These are phyloP conservation scores for Ormyrus labotus DNA, from an alignment of 2,888 invertebrate species.

Conservation along the genomic window DNA sequence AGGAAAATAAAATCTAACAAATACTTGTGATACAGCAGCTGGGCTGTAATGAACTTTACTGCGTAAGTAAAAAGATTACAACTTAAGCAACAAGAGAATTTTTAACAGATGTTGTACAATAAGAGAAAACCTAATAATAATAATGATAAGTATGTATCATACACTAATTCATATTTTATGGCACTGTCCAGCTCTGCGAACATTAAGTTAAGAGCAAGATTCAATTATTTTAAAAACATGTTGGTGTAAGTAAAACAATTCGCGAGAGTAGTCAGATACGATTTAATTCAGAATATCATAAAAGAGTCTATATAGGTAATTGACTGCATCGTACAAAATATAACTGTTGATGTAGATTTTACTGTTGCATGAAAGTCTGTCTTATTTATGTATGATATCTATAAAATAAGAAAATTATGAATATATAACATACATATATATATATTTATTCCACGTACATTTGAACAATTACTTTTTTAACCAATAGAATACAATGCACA, in stretches of 20 bases:
- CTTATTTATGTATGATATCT: constrained; percentile 36
- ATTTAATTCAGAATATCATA: constrained; percentile 2
- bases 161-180: constrained; percentile 14
- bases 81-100: constrained; percentile 27
- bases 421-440: background rate
- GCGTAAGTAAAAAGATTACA: constrained; percentile 28
- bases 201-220: constrained; percentile 1
- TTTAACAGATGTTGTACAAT: constrained; percentile 27
- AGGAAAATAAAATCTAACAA: constrained; percentile 38
- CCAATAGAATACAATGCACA: constrained; percentile 19
- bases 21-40: constrained; percentile 44
- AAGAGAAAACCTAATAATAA: constrained; percentile 20
- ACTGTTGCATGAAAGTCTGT: constrained; percentile 53
- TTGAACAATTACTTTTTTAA: constrained; percentile 30
- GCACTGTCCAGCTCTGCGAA: constrained; percentile 49
- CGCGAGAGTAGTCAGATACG: constrained; percentile 1
- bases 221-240: constrained; percentile 14
- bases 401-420: constrained; percentile 23
- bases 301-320: constrained; percentile 26
- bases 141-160: constrained; percentile 30
- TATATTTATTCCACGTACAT: constrained; percentile 14
- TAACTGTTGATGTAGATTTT: constrained; percentile 48
- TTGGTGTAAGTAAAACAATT: constrained; percentile 19
- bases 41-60: constrained; percentile 25
- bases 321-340: constrained; percentile 48